Percentiles rank a stretch among this genome's conserved stretches.
These are phyloP conservation scores for Danionella dracula DNA, from an alignment of 2,797 vertebrate species.

Conservation along the genomic window DNA sequence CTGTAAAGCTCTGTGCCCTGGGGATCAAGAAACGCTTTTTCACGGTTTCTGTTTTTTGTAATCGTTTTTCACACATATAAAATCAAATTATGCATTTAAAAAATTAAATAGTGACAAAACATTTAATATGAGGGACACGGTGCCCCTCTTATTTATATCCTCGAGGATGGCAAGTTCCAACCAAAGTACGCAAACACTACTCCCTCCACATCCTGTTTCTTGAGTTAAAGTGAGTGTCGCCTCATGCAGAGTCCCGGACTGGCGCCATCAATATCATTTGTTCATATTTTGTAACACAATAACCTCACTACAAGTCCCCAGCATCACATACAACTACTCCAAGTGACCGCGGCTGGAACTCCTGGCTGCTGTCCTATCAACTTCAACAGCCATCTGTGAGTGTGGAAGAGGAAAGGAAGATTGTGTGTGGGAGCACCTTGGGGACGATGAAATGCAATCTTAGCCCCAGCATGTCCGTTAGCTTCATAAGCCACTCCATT, in stretches of 20 bases:
- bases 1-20: not conserved
- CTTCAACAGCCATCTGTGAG: conserved; percentile 20
- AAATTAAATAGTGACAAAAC: not conserved
- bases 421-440: not conserved
- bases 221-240: conserved; percentile 1
- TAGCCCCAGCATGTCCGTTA: conserved; percentile 40
- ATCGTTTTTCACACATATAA: not conserved
- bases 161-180: not conserved
- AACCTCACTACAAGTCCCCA: conserved; percentile 8
- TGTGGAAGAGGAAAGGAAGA: conserved; percentile 15
- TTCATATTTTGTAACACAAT: conserved; percentile 14
- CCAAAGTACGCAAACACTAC: not conserved
- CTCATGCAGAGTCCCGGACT: not conserved
- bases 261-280: conserved; percentile 11
- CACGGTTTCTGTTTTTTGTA: not conserved
- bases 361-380: conserved; percentile 26
- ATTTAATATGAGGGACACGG: not conserved
- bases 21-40: not conserved
- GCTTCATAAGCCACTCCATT: conserved; percentile 53
- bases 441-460: conserved; percentile 20
- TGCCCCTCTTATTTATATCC: not conserved
- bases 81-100: not conserved
- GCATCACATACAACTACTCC: conserved; percentile 12
- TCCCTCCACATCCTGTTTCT: conserved; percentile 9
- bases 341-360: not conserved